Percentiles rank a stretch among this genome's conserved stretches.
Evolutionary conservation across 2,888 invertebrate species (phyloP).

Genomic region (Mesorhabditis belari): DNA sequence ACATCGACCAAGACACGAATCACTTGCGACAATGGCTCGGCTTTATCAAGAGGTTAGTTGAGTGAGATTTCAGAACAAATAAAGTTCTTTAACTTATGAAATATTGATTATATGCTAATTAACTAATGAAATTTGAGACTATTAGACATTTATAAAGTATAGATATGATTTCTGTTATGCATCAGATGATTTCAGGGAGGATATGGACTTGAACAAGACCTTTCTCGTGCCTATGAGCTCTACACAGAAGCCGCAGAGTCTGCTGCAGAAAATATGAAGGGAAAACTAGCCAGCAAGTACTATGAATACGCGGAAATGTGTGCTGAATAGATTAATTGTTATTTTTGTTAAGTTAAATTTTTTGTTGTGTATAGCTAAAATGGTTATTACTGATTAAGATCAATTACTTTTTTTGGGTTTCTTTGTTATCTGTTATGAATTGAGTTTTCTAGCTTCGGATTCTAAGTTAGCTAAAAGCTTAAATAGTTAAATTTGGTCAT

Average conservation of each 20-base stretch:
- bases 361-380: too few species aligned
- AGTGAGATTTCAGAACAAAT: slow-evolving; percentile 53
- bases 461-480: too few species aligned
- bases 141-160: background rate
- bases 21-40: slow-evolving; percentile 58
- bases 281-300: slow-evolving; percentile 58
- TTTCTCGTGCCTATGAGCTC: slow-evolving; percentile 57
- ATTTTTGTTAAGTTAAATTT: too few species aligned
- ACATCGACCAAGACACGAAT: slow-evolving; percentile 49
- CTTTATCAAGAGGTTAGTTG: slow-evolving; percentile 57
- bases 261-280: slow-evolving; percentile 61
- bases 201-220: slow-evolving; percentile 55
- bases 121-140: background rate
- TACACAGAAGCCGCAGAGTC: slow-evolving; percentile 60
- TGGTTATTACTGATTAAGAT: too few species aligned
- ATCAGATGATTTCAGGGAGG: slow-evolving; percentile 52
- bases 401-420: too few species aligned
- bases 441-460: too few species aligned
- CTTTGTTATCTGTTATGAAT: too few species aligned
- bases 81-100: too few species aligned
- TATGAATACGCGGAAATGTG: slow-evolving; percentile 40
- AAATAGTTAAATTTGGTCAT: too few species aligned
- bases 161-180: background rate
- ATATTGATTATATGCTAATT: too few species aligned
- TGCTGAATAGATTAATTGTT: slow-evolving; percentile 13